phyloP scores from a whole-genome alignment of 2,113 vertebrate species.

The Ranitomeya variabilis region DNA sequence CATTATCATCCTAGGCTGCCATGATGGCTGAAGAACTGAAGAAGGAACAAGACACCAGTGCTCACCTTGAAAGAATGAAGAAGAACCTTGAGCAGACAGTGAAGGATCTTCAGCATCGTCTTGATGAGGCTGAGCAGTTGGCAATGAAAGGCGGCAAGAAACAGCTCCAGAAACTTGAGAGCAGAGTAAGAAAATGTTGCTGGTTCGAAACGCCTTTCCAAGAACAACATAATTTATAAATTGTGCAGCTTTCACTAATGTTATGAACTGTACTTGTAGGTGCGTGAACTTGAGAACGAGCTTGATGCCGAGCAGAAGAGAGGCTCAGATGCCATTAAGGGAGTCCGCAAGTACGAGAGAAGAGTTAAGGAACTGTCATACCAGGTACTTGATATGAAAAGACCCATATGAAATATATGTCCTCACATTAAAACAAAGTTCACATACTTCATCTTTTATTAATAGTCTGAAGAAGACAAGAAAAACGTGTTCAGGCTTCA shows the following conservation, averaged over 20 bases:
- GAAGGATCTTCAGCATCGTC: slow-evolving; percentile 71
- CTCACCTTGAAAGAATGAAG: slow-evolving; percentile 74
- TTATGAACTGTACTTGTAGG: slow-evolving; percentile 60
- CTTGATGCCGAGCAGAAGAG: slow-evolving; percentile 71
- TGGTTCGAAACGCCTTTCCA: not conserved
- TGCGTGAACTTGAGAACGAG: slow-evolving; percentile 70
- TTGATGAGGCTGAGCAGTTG: slow-evolving; percentile 73
- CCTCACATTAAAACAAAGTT: not conserved
- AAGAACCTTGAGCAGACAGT: slow-evolving; percentile 73
- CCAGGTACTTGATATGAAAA: slow-evolving; percentile 61
- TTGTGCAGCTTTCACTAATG: not conserved
- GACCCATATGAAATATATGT: not conserved
- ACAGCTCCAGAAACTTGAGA: slow-evolving; percentile 73
- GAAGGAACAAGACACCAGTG: slow-evolving; percentile 73
- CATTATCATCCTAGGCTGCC: slow-evolving; percentile 62
- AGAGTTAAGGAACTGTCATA: slow-evolving; percentile 70
- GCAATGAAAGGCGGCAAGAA: slow-evolving; percentile 75
- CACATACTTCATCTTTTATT: not conserved
- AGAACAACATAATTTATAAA: not conserved
- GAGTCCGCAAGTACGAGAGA: slow-evolving; percentile 67
- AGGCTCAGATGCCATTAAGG: slow-evolving; percentile 67
- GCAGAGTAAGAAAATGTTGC: slow-evolving; percentile 63
- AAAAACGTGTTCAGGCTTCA: slow-evolving; percentile 83
- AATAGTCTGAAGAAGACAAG: slow-evolving; percentile 80
- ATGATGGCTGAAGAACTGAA: slow-evolving; percentile 76